These are phyloP conservation scores for Ditula angustiorana DNA, from an alignment of 2,888 invertebrate species.

Conservation along the genomic window DNA sequence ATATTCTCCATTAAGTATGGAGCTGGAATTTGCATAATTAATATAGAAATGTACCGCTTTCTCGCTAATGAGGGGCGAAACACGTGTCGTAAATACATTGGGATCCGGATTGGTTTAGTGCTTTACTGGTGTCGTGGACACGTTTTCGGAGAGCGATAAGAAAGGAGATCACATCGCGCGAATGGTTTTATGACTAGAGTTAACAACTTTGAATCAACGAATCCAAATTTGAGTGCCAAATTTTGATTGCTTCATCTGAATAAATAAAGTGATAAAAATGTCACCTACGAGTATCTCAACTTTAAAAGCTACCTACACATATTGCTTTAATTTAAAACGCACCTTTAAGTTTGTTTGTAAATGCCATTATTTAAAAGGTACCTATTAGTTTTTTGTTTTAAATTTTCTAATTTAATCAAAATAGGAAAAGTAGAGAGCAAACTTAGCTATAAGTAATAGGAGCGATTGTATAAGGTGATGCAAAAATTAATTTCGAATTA, in stretches of 20 bases:
- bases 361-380: too few species aligned
- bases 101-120: conserved; percentile 31
- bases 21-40: conserved; percentile 33
- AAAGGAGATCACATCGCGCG: conserved; percentile 1
- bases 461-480: too few species aligned
- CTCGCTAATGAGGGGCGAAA: conserved; percentile 31
- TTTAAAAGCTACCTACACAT: too few species aligned
- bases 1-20: conserved; percentile 25
- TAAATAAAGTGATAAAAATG: background rate
- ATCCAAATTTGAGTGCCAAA: background rate
- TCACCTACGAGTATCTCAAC: background rate
- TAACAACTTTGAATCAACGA: background rate
- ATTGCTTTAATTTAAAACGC: too few species aligned
- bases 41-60: conserved; percentile 35
- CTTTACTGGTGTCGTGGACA: conserved; percentile 7
- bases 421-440: too few species aligned
- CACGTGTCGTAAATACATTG: conserved; percentile 23
- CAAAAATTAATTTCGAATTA: too few species aligned
- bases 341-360: too few species aligned
- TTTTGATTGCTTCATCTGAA: conserved; percentile 2
- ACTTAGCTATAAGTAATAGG: too few species aligned
- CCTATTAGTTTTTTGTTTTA: too few species aligned
- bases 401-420: too few species aligned
- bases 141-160: background rate
- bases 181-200: background rate